A percentile compares a stretch with the other conserved stretches of the same genome.
These are phyloP conservation scores for Thalassophryne amazonica DNA, from an alignment of 2,797 vertebrate species.

Conservation along the genomic window DNA sequence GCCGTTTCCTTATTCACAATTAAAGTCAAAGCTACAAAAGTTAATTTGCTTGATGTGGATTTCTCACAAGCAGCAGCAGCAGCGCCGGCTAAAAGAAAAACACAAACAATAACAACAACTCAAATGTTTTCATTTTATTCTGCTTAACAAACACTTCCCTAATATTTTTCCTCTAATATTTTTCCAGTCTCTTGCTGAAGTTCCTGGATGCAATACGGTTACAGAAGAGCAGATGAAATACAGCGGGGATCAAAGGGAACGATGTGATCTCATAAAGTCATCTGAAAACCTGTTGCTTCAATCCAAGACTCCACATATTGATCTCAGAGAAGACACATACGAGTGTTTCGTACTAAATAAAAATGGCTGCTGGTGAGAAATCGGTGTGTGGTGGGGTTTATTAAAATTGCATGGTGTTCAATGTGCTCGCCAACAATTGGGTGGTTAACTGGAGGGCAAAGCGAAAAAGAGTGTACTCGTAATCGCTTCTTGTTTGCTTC, in stretches of 20 bases:
- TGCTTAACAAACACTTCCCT: conserved; percentile 61
- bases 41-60: conserved; percentile 77
- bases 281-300: conserved; percentile 64
- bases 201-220: conserved; percentile 66
- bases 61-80: conserved; percentile 63
- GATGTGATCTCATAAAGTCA: conserved; percentile 76
- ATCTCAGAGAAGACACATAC: conserved; percentile 56
- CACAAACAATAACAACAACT: conserved; percentile 60
- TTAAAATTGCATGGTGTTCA: conserved; percentile 67
- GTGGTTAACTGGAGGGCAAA: conserved; percentile 59
- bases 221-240: conserved; percentile 61
- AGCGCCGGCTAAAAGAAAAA: conserved; percentile 65
- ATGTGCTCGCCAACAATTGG: conserved; percentile 63
- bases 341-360: conserved; percentile 48
- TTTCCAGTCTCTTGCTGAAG: conserved; percentile 15
- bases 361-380: conserved; percentile 48
- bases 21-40: conserved; percentile 72
- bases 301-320: conserved; percentile 62
- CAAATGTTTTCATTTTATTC: conserved; percentile 47
- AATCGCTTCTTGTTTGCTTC: conserved; percentile 64
- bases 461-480: conserved; percentile 73
- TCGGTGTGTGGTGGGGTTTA: conserved; percentile 42
- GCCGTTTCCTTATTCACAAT: conserved; percentile 72
- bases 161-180: conserved; percentile 48
- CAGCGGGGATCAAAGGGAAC: conserved; percentile 67